Conservation (phyloP, 2,113 vertebrate species). For the Centrocercus urophasianus region DNA sequence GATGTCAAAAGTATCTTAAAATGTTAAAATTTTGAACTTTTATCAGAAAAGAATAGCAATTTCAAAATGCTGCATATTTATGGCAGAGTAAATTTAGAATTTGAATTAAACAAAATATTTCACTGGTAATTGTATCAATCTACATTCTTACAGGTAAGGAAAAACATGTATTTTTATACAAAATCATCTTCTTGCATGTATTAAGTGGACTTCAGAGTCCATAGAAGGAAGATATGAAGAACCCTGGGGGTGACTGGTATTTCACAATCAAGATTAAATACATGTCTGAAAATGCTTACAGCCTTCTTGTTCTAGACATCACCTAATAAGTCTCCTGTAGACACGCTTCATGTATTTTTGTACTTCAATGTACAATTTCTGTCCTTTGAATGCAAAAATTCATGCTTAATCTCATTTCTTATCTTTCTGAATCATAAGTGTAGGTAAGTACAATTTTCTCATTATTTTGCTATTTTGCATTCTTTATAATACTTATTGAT, state of each 20-base stretch:
- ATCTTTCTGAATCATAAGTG: neutral
- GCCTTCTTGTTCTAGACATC: neutral
- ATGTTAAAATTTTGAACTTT: neutral
- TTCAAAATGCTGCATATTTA: neutral
- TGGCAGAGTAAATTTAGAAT: neutral
- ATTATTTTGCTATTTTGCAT: neutral
- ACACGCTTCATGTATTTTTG: neutral
- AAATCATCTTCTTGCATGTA: neutral
- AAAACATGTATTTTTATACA: neutral
- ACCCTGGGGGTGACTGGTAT: neutral
- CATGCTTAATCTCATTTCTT: neutral
- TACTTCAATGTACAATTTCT: neutral
- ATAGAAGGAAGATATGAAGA: neutral
- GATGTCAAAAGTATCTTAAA: neutral
- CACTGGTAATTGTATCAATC: neutral
- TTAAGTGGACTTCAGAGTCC: neutral
- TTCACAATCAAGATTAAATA: neutral
- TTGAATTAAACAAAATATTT: neutral
- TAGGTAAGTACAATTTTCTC: neutral
- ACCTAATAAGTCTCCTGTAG: accelerated
- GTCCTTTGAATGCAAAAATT: neutral
- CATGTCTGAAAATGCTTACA: neutral
- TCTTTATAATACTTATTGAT: neutral
- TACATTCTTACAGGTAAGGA: neutral
- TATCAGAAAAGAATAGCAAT: neutral